These are phyloP conservation scores for Troides aeacus DNA, from an alignment of 2,888 invertebrate species.

Conservation along the genomic window DNA sequence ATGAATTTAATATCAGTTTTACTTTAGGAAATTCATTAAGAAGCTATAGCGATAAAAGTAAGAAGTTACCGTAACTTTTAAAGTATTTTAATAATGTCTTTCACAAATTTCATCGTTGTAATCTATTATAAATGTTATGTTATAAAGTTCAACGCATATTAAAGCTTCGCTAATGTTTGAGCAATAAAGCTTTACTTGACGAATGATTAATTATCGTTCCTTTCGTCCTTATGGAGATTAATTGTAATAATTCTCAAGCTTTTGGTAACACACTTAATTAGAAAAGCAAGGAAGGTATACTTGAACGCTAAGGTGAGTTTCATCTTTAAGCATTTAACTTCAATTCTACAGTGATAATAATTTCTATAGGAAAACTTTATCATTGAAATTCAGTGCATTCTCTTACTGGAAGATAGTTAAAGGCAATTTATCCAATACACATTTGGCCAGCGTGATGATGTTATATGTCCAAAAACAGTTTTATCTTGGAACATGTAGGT, in stretches of 20 bases:
- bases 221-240: constrained; percentile 21
- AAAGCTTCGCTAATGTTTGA: background rate
- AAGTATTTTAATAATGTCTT: constrained; percentile 1
- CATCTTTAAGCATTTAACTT: too few relatives aligned
- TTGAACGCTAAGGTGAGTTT: background rate
- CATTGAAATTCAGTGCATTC: too few relatives aligned
- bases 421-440: too few relatives aligned
- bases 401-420: too few relatives aligned
- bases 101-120: background rate
- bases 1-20: too few relatives aligned
- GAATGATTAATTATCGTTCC: constrained; percentile 15
- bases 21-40: too few relatives aligned
- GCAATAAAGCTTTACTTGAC: constrained; percentile 7
- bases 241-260: constrained; percentile 7
- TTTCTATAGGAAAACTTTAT: too few relatives aligned
- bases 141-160: constrained; percentile 13
- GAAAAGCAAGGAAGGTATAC: background rate
- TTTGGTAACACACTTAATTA: background rate
- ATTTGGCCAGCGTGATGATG: too few relatives aligned
- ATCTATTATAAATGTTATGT: background rate
- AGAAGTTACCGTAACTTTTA: background rate
- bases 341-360: too few relatives aligned
- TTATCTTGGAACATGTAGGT: too few relatives aligned
- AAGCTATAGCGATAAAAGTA: background rate
- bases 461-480: too few relatives aligned